A percentile compares a stretch with the other conserved stretches of the same genome.
Conservation (phyloP, 1,140 invertebrate species). For the Aphidius gifuensis region DNA sequence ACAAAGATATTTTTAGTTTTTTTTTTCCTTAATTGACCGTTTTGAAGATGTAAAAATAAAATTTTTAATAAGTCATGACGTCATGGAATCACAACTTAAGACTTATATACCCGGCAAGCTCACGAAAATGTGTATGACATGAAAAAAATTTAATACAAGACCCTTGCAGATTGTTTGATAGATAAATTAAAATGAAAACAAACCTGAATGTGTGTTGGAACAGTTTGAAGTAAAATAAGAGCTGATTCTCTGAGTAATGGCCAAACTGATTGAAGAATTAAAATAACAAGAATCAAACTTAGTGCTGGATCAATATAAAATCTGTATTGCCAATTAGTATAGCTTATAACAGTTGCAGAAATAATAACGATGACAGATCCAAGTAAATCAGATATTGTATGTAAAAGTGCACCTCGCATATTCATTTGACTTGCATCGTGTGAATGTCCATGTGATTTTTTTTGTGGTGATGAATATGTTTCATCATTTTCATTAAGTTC, state of each 20-base stretch:
- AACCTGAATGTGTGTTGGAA: slow-evolving; percentile 87
- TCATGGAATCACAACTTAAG: too few species aligned
- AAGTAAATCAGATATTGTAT: slow-evolving; percentile 93
- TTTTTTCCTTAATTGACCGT: too few species aligned
- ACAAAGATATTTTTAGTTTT: too few species aligned
- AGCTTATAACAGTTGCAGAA: slow-evolving; percentile 86
- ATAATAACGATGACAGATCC: slow-evolving; percentile 95
- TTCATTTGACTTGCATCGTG: slow-evolving; percentile 85
- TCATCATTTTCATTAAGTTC: slow-evolving; percentile 76
- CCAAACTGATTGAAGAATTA: slow-evolving; percentile 83
- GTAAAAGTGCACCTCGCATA: slow-evolving; percentile 95
- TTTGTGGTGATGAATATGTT: slow-evolving; percentile 58
- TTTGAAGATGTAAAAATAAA: too few species aligned
- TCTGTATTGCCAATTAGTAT: slow-evolving; percentile 71
- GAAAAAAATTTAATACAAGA: slow-evolving; percentile 1
- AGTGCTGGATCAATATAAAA: slow-evolving; percentile 92
- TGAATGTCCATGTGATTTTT: slow-evolving; percentile 56
- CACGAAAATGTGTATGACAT: too few species aligned
- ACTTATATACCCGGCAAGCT: too few species aligned
- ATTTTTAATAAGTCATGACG: too few species aligned
- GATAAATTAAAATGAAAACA: slow-evolving; percentile 14
- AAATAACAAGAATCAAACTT: slow-evolving; percentile 76
- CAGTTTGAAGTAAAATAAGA: slow-evolving; percentile 85
- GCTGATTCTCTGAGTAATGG: slow-evolving; percentile 83
- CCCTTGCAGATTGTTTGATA: background rate